Evolutionary conservation across 2,888 invertebrate genomes (phyloP), one percentile per base, ranked within the genome.

Genomic region (Sarcophaga subvicina): DNA sequence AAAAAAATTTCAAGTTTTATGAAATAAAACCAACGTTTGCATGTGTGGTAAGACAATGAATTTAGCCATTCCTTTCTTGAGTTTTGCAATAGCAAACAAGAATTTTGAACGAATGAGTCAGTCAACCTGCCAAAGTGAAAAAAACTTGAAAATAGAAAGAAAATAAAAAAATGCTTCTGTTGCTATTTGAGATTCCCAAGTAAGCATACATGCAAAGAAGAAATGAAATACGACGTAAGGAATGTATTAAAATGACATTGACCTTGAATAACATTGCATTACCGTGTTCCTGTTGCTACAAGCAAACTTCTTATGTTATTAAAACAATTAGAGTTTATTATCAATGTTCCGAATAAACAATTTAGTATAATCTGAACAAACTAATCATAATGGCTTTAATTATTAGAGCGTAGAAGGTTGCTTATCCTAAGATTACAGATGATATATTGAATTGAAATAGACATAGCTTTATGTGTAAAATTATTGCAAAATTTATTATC

Each of bases 181-280:
- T 72, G 73, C 77, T 85, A 78, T 78, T 67, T 69, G 45, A 77
- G 37, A 69, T 60, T 75, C 69, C 63, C 76, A 76, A 63, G 20
- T 49, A 67, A 71, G 54, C 79, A 72, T 71, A 10, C 37, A 37
- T 37, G 37, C 37, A 37, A 37, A 37, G 37, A 73, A 59, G 64
- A 20, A 82, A 73, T 76, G 85, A 85, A 88, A 75, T 10, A 63
- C 59, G 82, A 69, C 86, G 60, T 67, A 20, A 83, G 80, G 70
- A 77, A 79, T 79, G 69, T 81, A 85, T 88, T 86, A 87, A 91
- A 90, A 90, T 91, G 92, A 92, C 92, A 92, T 91, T 92, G 92
- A 92, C 92, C 92, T 92, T 92, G 92, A 90, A 89, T 89, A 88
- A 88, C 87, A 88, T 83, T 72, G 83, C 85, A 71, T 71, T 84